Evolutionary conservation across 30 jellyfish, hydroid and myxozoan genomes (phyloP), one percentile per base, ranked within the genome.

Genomic region (Aurelia aurita): DNA sequence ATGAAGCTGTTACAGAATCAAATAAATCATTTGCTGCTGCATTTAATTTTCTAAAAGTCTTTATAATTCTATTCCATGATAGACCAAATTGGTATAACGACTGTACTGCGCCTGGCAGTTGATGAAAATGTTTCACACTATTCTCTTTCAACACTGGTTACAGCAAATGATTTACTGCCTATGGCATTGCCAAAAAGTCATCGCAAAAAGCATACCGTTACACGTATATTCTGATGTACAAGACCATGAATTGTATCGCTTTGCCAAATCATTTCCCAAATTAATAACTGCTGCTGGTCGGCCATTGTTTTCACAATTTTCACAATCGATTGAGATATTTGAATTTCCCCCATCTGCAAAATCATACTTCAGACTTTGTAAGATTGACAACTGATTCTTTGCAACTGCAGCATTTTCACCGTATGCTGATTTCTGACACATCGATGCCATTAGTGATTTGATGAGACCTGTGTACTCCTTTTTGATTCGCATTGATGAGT

Each of bases 181-280:
- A 7, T 7, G 47, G 13, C 47, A 39, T 39, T 8, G 16, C 51
- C 51, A 39, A 39, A 8, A 39, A 39, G 13, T 0, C 5, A 31
- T 10, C 7, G 7, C 7, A 72, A 11, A 62, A 62, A 35, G 45
- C 96, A 49, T 22, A 89, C 97, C 97, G 59, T 76, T 77, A 69
- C 97, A 89, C 32, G 46, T 71, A 35, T 70, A 84, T n/a, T 89
- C 97, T 1, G 80, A 26, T 12, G 89, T 74, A 61, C 97, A 89
- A 21, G 49, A 57, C 97, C 97, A 89, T 8, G 84, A 68, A 20
- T 45, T 66, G 62, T 58, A 89, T 60, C 43, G 53, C 49, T 72
- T 29, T 35, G 89, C 74, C 67, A 80, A 14, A 23, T 72, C 86
- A 0, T 63, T 59, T 34, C 94, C 94, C 29, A 89, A 57, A 1